phyloP scores from a whole-genome alignment of 1,140 invertebrate genomes.

The Drosophila littoralis region DNA sequence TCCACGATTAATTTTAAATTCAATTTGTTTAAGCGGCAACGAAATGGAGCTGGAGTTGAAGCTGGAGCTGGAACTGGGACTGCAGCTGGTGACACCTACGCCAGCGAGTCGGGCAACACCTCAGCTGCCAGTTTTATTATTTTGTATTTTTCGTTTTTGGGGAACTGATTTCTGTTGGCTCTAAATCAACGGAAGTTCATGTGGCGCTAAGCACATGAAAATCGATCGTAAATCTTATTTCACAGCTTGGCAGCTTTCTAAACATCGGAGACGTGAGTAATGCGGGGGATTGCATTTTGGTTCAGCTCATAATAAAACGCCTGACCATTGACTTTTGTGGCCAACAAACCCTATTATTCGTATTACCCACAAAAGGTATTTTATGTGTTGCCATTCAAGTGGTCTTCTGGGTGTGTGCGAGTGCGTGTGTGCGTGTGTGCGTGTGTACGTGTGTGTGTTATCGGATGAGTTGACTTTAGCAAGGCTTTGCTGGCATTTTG shows the following conservation, averaged over 20 bases:
- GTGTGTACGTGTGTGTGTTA: too few species aligned
- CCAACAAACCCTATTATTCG: conserved; percentile 1
- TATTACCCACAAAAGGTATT: conserved; percentile 17
- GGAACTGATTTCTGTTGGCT: conserved; percentile 17
- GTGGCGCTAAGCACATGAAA: conserved; percentile 71
- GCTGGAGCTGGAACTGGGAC: neutral
- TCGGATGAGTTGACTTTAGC: too few species aligned
- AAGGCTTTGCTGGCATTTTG: too few species aligned
- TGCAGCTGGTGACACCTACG: conserved; percentile 60
- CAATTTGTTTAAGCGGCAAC: conserved; percentile 44
- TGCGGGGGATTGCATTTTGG: conserved; percentile 43
- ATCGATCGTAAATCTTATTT: conserved; percentile 62
- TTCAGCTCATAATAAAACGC: conserved; percentile 29
- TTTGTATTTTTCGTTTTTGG: conserved; percentile 22
- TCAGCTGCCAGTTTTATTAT: conserved; percentile 16
- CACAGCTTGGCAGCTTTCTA: conserved; percentile 51
- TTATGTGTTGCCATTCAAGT: neutral
- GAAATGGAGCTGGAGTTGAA: conserved; percentile 9
- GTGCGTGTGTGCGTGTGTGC: too few species aligned
- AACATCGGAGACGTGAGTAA: conserved; percentile 20
- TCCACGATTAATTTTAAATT: conserved; percentile 72
- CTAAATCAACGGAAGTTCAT: conserved; percentile 73
- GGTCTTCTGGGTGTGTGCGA: neutral
- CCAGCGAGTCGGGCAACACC: conserved; percentile 38
- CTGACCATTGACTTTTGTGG: conserved; percentile 32